phyloP scores from a whole-genome alignment of 1,140 invertebrate genomes.

The Drosophila kikkawai region DNA sequence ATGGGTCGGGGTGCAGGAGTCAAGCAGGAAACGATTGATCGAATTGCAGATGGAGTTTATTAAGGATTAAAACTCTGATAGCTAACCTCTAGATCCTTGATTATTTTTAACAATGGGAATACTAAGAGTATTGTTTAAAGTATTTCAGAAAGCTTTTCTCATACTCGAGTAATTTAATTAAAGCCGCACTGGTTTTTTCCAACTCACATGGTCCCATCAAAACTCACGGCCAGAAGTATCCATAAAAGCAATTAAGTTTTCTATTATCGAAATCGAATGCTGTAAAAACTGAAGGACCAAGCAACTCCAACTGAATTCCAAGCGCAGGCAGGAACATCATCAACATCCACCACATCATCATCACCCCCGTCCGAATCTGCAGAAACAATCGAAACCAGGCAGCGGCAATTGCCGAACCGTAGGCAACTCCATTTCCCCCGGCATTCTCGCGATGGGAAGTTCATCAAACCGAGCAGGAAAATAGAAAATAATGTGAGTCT shows the following conservation, averaged over 20 bases:
- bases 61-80: background rate
- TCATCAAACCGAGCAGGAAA: slow-evolving; percentile 69
- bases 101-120: background rate
- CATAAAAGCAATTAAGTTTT: slow-evolving; percentile 81
- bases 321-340: slow-evolving; percentile 50
- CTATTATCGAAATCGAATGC: slow-evolving; percentile 78
- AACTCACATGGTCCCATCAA: slow-evolving; percentile 20
- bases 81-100: too few species aligned
- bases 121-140: background rate
- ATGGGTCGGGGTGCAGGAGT: background rate
- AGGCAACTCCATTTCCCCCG: slow-evolving; percentile 31
- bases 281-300: slow-evolving; percentile 38
- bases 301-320: slow-evolving; percentile 4
- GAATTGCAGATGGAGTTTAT: background rate
- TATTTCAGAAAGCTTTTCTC: background rate
- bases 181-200: background rate
- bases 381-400: slow-evolving; percentile 75
- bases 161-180: background rate
- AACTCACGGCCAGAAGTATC: slow-evolving; percentile 58
- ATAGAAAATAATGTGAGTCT: slow-evolving; percentile 28
- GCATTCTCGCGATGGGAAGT: slow-evolving; percentile 48
- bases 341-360: slow-evolving; percentile 39
- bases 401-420: slow-evolving; percentile 56
- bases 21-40: slow-evolving; percentile 3
- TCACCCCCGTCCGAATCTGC: slow-evolving; percentile 54